phyloP scores from a whole-genome alignment of 2,888 invertebrate genomes.

The Choreutis nemorana region DNA sequence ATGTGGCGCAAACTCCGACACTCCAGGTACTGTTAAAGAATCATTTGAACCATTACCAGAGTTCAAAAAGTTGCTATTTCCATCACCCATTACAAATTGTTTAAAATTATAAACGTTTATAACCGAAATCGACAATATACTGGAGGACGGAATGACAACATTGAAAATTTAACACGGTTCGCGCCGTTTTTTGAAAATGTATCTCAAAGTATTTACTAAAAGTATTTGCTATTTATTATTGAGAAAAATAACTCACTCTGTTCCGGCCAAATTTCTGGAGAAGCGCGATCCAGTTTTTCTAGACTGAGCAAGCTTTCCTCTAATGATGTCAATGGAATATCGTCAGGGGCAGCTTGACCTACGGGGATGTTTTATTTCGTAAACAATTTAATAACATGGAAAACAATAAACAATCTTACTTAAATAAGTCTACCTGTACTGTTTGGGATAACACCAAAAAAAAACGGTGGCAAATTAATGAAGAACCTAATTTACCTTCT shows the following conservation, averaged over 20 bases:
- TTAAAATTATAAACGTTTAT: constrained; percentile 44
- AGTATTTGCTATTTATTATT: constrained; percentile 3
- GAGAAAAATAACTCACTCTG: constrained; percentile 73
- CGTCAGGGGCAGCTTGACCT: constrained; percentile 49
- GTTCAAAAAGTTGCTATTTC: constrained; percentile 24
- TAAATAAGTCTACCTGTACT: constrained; percentile 4
- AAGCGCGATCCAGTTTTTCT: constrained; percentile 93
- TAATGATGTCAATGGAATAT: constrained; percentile 58
- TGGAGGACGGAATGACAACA: constrained; percentile 45
- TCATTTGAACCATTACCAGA: constrained; percentile 30
- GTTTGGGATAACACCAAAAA: constrained; percentile 1
- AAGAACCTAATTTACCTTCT: constrained; percentile 56
- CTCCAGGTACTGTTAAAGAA: constrained; percentile 81
- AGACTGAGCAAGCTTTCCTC: constrained; percentile 85
- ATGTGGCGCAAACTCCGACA: constrained; percentile 81
- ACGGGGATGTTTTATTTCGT: constrained; percentile 12
- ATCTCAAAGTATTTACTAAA: constrained; percentile 3
- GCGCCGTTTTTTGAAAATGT: constrained; percentile 51
- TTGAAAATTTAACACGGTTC: constrained; percentile 28
- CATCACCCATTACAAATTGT: constrained; percentile 41
- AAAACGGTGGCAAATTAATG: constrained; percentile 2
- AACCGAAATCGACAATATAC: constrained; percentile 32
- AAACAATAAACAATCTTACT: neutral
- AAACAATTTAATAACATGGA: neutral
- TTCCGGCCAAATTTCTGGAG: constrained; percentile 96